These are phyloP conservation scores for Catocala sponsa DNA, from an alignment of 2,888 invertebrate species.

Conservation along the genomic window DNA sequence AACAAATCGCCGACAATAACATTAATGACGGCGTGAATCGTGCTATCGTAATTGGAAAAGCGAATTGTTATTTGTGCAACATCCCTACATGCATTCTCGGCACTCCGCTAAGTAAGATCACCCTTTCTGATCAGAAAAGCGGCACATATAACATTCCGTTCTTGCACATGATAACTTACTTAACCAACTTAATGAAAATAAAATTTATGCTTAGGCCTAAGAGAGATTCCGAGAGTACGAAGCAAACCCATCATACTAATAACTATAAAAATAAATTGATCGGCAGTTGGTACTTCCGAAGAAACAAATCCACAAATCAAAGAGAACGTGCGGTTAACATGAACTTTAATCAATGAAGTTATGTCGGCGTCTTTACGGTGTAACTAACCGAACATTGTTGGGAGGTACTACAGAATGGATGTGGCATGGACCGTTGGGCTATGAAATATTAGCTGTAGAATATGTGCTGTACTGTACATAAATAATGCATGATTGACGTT, in stretches of 20 bases:
- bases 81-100: too few species aligned
- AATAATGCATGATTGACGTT: slow-evolving; percentile 5
- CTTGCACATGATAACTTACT: too few species aligned
- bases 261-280: slow-evolving; percentile 6
- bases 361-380: slow-evolving; percentile 85
- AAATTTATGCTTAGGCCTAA: too few species aligned
- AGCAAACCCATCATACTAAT: background rate
- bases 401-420: slow-evolving; percentile 59
- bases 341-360: slow-evolving; percentile 86
- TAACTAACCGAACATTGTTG: slow-evolving; percentile 80
- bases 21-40: too few species aligned
- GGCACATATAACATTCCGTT: too few species aligned
- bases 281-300: slow-evolving; percentile 18
- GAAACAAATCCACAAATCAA: slow-evolving; percentile 57
- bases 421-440: slow-evolving; percentile 48
- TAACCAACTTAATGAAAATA: too few species aligned
- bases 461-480: slow-evolving; percentile 3
- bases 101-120: too few species aligned
- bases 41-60: too few species aligned
- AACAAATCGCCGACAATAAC: too few species aligned
- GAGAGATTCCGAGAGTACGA: too few species aligned
- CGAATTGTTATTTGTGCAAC: too few species aligned
- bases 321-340: slow-evolving; percentile 74
- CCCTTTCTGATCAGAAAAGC: too few species aligned
- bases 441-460: slow-evolving; percentile 1